phyloP scores from a whole-genome alignment of 2,113 vertebrate genomes.

The Zosterops hypoxanthus region DNA sequence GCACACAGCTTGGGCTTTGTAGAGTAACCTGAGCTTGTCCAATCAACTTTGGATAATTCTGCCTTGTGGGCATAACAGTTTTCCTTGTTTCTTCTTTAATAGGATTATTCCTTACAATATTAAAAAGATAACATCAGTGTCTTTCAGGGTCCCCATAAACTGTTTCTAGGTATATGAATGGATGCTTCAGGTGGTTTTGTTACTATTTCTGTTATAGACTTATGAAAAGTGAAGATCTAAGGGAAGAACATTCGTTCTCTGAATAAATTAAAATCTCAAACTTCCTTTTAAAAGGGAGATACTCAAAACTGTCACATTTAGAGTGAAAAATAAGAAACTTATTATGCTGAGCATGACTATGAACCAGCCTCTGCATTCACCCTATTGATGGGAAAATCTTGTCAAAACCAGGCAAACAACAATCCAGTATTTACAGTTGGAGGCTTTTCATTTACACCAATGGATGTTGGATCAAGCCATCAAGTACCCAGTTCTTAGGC shows the following conservation, averaged over 20 bases:
- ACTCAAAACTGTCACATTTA: not conserved
- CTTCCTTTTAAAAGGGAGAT: slow-evolving; percentile 9
- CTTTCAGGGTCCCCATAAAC: slow-evolving; percentile 78
- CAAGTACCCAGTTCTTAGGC: not conserved
- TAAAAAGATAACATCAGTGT: slow-evolving; percentile 85
- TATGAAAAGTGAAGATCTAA: slow-evolving; percentile 28
- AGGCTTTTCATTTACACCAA: not conserved
- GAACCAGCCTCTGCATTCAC: not conserved
- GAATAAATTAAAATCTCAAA: not conserved
- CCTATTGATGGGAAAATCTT: not conserved
- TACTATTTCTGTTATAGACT: slow-evolving; percentile 35
- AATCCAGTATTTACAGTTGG: not conserved
- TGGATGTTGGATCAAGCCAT: not conserved
- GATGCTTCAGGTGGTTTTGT: slow-evolving; percentile 66
- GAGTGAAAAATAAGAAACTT: not conserved
- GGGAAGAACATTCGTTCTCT: not conserved
- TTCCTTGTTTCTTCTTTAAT: slow-evolving; percentile 83
- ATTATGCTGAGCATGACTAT: not conserved
- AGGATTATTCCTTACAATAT: slow-evolving; percentile 85
- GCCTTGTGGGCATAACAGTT: slow-evolving; percentile 80
- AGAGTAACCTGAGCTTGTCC: slow-evolving; percentile 76
- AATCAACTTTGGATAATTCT: slow-evolving; percentile 77
- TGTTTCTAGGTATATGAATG: slow-evolving; percentile 69
- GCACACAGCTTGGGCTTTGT: slow-evolving; percentile 71
- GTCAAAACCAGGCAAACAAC: not conserved